Evolutionary conservation across 2,113 vertebrate genomes (phyloP).

Genomic region (Oreotrochilus melanogaster): DNA sequence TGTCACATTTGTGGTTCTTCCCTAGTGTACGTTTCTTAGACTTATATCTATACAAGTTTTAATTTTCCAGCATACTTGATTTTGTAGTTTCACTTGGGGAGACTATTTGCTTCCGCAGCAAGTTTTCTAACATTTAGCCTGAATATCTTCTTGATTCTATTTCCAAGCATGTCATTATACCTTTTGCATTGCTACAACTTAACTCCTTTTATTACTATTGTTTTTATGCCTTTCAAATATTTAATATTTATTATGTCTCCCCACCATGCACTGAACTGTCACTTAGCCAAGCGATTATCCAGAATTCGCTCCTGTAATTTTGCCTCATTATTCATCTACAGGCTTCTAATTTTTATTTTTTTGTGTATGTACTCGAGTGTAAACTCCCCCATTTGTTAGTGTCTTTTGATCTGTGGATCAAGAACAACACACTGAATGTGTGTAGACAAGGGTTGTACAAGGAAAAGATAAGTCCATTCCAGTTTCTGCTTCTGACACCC

Average conservation of each 20-base stretch:
- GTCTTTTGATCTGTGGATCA: neutral
- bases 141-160: neutral
- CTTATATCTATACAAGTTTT: neutral
- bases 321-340: neutral
- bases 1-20: neutral
- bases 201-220: neutral
- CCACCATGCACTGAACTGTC: neutral
- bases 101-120: neutral
- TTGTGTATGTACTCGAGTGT: neutral
- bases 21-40: neutral
- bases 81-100: neutral
- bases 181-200: neutral
- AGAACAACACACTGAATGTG: rapidly evolving
- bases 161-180: neutral
- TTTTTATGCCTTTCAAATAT: neutral
- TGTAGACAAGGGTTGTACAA: neutral
- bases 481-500: neutral
- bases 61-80: neutral
- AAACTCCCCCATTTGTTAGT: neutral
- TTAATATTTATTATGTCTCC: neutral
- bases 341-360: neutral
- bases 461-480: neutral
- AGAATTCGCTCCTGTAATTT: neutral
- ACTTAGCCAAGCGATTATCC: neutral
- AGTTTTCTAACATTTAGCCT: neutral